Conservation (phyloP, 2,888 invertebrate species). For the Uropetala carovei region DNA sequence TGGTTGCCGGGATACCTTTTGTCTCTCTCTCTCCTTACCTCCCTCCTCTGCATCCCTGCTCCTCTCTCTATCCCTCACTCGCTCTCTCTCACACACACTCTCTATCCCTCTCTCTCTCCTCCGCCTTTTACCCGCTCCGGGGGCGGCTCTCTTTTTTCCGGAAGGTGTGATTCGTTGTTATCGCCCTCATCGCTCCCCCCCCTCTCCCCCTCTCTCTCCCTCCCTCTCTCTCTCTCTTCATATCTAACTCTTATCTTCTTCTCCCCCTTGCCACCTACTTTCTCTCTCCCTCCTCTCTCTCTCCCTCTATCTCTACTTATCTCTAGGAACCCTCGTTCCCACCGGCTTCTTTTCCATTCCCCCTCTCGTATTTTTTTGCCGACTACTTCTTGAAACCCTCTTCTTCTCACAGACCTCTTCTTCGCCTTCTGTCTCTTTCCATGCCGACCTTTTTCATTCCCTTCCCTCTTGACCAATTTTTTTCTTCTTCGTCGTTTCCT, state of each 20-base stretch:
- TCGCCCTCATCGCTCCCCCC: slow-evolving; percentile 20
- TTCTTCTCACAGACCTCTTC: too few relatives aligned
- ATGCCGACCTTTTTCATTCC: too few relatives aligned
- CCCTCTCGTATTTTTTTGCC: too few relatives aligned
- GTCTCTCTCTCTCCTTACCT: slow-evolving; percentile 38
- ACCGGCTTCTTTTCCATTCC: too few relatives aligned
- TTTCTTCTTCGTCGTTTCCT: too few relatives aligned
- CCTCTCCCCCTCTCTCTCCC: not conserved
- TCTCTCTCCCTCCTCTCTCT: not conserved
- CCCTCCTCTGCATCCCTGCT: not conserved
- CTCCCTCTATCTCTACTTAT: not conserved
- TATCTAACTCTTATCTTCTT: not conserved
- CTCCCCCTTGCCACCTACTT: not conserved
- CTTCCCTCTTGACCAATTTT: too few relatives aligned
- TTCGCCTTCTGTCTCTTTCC: too few relatives aligned
- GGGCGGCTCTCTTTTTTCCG: not conserved
- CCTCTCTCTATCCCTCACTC: not conserved
- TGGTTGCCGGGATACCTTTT: slow-evolving; percentile 49
- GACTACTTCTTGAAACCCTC: too few relatives aligned
- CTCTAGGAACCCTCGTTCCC: not conserved
- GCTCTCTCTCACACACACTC: not conserved
- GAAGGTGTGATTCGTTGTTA: slow-evolving; percentile 34
- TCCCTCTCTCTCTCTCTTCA: slow-evolving; percentile 2
- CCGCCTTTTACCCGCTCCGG: slow-evolving; percentile 10
- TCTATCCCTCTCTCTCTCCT: not conserved